Conservation (phyloP, 2,797 vertebrate species). For the Xyrichtys novacula region DNA sequence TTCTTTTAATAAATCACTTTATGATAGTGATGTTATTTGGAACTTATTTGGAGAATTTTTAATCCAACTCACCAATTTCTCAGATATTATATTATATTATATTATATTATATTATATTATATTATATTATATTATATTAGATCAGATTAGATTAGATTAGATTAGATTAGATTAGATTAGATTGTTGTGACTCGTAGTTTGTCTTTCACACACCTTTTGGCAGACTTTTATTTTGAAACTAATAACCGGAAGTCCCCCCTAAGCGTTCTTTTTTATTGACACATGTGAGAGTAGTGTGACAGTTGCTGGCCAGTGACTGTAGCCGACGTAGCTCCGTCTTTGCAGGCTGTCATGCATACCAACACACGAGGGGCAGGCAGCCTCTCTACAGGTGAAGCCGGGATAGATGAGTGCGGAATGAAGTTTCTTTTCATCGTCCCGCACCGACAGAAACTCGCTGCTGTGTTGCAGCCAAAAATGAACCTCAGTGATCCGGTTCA, state of each 20-base stretch:
- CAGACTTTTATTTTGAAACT: slow-evolving; percentile 47
- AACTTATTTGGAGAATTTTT: too few species aligned
- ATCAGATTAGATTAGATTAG: not conserved
- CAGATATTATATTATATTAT: not conserved
- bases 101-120: not conserved
- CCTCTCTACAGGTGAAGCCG: slow-evolving; percentile 17
- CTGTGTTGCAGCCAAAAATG: slow-evolving; percentile 3
- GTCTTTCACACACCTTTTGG: too few species aligned
- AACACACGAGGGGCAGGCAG: slow-evolving; percentile 28
- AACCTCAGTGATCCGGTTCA: slow-evolving; percentile 41
- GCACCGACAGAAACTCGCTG: slow-evolving; percentile 7
- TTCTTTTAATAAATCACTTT: too few species aligned
- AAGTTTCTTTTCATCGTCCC: not conserved
- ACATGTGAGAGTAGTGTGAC: slow-evolving; percentile 56
- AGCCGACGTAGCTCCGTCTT: slow-evolving; percentile 55
- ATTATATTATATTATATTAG: not conserved
- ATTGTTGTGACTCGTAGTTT: too few species aligned
- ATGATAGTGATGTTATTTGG: too few species aligned
- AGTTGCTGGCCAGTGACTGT: slow-evolving; percentile 60
- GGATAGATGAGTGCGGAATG: not conserved
- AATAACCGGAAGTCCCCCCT: not conserved
- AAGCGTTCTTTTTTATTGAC: not conserved
- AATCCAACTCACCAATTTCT: too few species aligned
- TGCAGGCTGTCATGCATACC: slow-evolving; percentile 57
- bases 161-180: too few species aligned